Percentiles rank a stretch among this genome's conserved stretches.
Evolutionary conservation across 2,888 invertebrate genomes (phyloP).

Genomic region (Portevinia maculata): DNA sequence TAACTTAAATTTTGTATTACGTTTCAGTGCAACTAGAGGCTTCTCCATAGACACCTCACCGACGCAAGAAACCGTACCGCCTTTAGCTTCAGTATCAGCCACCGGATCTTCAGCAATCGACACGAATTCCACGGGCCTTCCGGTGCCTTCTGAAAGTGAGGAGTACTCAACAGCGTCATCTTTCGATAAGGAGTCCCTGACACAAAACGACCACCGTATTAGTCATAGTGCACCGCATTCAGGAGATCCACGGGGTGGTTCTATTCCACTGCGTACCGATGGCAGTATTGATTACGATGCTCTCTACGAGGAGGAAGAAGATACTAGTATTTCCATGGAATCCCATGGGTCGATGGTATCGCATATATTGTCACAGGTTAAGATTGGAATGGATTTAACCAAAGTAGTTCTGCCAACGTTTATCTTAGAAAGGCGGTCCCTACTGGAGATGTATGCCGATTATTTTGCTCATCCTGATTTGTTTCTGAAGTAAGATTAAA

Average conservation of each 20-base stretch:
- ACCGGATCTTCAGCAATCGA: conserved; percentile 53
- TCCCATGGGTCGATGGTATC: conserved; percentile 98
- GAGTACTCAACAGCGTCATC: conserved; percentile 78
- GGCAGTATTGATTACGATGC: conserved; percentile 93
- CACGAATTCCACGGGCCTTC: conserved; percentile 62
- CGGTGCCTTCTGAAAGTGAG: conserved; percentile 78
- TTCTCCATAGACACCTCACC: conserved; percentile 80
- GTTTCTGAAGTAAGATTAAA: conserved; percentile 89
- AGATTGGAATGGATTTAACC: conserved; percentile 99
- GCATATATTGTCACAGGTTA: conserved; percentile 98
- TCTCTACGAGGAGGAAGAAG: conserved; percentile 94
- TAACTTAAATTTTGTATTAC: conserved; percentile 10
- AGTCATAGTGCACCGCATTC: conserved; percentile 51
- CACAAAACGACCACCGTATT: conserved; percentile 52
- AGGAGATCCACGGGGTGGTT: conserved; percentile 19
- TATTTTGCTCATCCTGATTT: conserved; percentile 99
- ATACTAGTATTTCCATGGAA: conserved; percentile 96
- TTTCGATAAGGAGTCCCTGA: conserved; percentile 71
- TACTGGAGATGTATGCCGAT: conserved; percentile 99
- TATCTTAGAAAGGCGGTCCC: conserved; percentile 97
- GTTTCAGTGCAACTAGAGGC: conserved; percentile 80
- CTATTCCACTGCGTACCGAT: conserved; percentile 84
- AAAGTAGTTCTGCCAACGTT: conserved; percentile 98
- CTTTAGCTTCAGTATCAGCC: conserved; percentile 73
- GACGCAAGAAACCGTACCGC: conserved; percentile 79